phyloP scores from a whole-genome alignment of 2,888 invertebrate species.

The Chalcosyrphus nemorum region DNA sequence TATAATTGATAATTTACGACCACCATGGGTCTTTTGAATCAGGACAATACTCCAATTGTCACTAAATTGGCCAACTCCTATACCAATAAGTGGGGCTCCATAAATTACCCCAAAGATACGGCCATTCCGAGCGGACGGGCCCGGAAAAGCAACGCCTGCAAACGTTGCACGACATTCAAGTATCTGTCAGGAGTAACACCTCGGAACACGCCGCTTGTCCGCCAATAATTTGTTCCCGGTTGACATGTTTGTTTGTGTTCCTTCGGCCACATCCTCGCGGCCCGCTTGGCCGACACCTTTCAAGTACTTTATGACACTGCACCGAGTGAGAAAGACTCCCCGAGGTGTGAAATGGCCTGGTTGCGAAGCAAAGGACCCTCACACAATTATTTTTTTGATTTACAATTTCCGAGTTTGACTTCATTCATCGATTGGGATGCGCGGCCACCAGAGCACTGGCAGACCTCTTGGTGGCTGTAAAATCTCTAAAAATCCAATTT shows the following conservation, averaged over 20 bases:
- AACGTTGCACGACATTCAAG: constrained; percentile 61
- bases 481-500: constrained; percentile 6
- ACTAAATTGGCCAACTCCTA: constrained; percentile 44
- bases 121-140: neutral
- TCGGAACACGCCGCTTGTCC: constrained; percentile 62
- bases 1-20: constrained; percentile 37
- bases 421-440: constrained; percentile 60
- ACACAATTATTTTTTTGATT: constrained; percentile 59
- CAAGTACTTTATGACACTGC: constrained; percentile 53
- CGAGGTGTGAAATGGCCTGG: constrained; percentile 70
- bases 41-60: constrained; percentile 44
- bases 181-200: constrained; percentile 70
- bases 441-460: constrained; percentile 25
- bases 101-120: constrained; percentile 57
- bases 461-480: constrained; percentile 60
- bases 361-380: constrained; percentile 62
- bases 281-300: constrained; percentile 10
- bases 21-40: constrained; percentile 26
- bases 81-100: constrained; percentile 19
- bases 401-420: constrained; percentile 66
- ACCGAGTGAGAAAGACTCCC: constrained; percentile 58
- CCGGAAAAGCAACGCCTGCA: constrained; percentile 59
- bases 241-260: constrained; percentile 62
- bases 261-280: neutral
- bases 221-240: constrained; percentile 65